phyloP scores from a whole-genome alignment of 2,113 vertebrate genomes.

The Nycticebus coucang region DNA sequence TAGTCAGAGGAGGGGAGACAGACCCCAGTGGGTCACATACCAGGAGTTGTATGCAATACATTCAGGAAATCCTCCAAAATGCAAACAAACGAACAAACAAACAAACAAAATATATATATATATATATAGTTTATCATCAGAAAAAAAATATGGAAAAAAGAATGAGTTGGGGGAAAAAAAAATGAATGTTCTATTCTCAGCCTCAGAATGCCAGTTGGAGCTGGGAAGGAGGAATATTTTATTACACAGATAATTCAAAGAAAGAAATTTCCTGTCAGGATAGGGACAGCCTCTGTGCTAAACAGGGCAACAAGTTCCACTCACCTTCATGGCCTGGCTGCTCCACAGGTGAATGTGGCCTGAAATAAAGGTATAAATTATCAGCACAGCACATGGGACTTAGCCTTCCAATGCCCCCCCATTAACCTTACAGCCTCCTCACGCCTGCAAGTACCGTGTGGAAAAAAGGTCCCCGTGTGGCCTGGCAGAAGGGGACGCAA shows the following conservation, averaged over 20 bases:
- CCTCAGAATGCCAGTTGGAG: background rate
- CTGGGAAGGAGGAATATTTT: background rate
- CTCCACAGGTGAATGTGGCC: conserved; percentile 71
- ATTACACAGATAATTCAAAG: conserved; percentile 48
- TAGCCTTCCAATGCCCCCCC: conserved; percentile 68
- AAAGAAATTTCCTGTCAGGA: conserved; percentile 25
- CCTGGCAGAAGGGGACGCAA: conserved; percentile 67
- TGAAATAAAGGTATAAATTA: conserved; percentile 82
- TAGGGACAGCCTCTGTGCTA: background rate
- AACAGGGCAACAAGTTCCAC: conserved; percentile 21
- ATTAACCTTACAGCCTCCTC: conserved; percentile 70
- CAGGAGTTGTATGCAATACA: background rate
- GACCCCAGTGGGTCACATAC: background rate
- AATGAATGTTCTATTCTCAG: background rate
- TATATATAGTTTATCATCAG: background rate
- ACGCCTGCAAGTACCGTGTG: conserved; percentile 63
- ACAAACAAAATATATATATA: too few species aligned
- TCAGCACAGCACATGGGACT: conserved; percentile 45
- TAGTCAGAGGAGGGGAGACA: background rate
- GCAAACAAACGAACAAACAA: conserved; percentile 1
- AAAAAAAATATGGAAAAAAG: background rate
- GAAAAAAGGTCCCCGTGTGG: conserved; percentile 61
- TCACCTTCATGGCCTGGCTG: background rate
- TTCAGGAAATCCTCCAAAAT: conserved; percentile 40
- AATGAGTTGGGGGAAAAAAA: background rate